A percentile compares a stretch with the other conserved stretches of the same genome.
These are phyloP conservation scores for Mico argentatus DNA, from an alignment of 2,797 vertebrate genomes.

Conservation along the genomic window DNA sequence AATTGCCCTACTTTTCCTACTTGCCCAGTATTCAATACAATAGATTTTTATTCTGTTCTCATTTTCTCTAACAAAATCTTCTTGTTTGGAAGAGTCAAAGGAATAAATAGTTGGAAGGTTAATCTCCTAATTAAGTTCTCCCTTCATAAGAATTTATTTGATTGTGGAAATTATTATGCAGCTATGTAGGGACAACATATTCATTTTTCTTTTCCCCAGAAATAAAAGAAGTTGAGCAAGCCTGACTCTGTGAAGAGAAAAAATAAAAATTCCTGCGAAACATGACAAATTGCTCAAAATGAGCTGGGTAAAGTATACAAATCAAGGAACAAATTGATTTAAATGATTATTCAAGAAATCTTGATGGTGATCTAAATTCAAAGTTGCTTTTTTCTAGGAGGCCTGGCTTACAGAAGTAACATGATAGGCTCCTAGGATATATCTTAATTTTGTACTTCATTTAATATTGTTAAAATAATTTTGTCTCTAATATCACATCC, in stretches of 20 bases:
- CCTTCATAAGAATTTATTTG: conserved; percentile 14
- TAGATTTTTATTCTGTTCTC: not conserved
- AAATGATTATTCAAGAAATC: not conserved
- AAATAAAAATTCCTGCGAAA: not conserved
- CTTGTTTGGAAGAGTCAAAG: not conserved
- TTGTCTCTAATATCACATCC: not conserved
- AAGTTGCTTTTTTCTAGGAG: not conserved
- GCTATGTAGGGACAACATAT: not conserved
- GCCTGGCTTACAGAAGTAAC: not conserved
- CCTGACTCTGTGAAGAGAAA: not conserved
- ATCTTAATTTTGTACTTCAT: not conserved
- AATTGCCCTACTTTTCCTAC: not conserved
- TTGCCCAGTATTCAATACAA: not conserved
- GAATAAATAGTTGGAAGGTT: not conserved
- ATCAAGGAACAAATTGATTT: not conserved
- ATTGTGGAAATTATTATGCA: not conserved
- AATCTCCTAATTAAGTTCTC: conserved; percentile 4
- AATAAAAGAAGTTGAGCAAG: not conserved
- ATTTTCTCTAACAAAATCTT: conserved; percentile 3
- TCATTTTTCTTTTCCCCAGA: not conserved
- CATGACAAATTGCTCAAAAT: not conserved
- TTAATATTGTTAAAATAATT: conserved; percentile 26
- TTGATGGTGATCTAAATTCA: not conserved
- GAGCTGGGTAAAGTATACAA: not conserved
- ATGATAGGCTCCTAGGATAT: not conserved